Conservation (phyloP, 2,888 invertebrate genomes). For the Nymphalis urticae region DNA sequence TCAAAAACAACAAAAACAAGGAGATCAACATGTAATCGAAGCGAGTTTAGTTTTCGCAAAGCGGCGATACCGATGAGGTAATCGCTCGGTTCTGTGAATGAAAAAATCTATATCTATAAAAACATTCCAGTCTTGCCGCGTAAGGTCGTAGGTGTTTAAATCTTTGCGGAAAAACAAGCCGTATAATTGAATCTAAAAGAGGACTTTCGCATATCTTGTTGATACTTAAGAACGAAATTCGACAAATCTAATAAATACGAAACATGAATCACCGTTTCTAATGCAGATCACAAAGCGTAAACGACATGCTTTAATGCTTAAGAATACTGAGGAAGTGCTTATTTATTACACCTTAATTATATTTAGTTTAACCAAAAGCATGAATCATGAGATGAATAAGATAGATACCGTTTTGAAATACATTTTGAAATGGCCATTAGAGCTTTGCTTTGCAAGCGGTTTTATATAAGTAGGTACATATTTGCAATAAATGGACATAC, state of each 20-base stretch:
- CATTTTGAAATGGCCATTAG: conserved; percentile 4
- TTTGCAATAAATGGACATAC: conserved; percentile 6
- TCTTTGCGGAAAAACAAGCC: conserved; percentile 26
- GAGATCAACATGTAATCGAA: conserved; percentile 37
- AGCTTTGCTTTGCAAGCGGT: conserved; percentile 1
- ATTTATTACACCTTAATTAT: conserved; percentile 33
- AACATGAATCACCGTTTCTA: conserved; percentile 61
- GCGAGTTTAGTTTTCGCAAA: conserved; percentile 45
- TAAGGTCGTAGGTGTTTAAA: conserved; percentile 34
- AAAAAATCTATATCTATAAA: conserved; percentile 54
- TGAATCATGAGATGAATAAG: conserved; percentile 17
- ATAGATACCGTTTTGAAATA: conserved; percentile 2
- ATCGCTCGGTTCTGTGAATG: conserved; percentile 64
- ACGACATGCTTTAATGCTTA: conserved; percentile 39
- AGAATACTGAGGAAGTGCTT: conserved; percentile 35
- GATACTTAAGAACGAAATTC: conserved; percentile 40
- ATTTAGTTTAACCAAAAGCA: conserved; percentile 19
- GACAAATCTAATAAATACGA: conserved; percentile 52
- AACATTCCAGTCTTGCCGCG: conserved; percentile 53
- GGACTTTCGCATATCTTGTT: conserved; percentile 15
- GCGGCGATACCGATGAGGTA: conserved; percentile 66
- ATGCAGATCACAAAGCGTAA: conserved; percentile 57
- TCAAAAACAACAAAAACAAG: conserved; percentile 38
- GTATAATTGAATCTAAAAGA: conserved; percentile 9
- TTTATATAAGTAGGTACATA: background rate